Evolutionary conservation across 2,888 invertebrate genomes (phyloP).

Genomic region (Pachymerium ferrugineum): DNA sequence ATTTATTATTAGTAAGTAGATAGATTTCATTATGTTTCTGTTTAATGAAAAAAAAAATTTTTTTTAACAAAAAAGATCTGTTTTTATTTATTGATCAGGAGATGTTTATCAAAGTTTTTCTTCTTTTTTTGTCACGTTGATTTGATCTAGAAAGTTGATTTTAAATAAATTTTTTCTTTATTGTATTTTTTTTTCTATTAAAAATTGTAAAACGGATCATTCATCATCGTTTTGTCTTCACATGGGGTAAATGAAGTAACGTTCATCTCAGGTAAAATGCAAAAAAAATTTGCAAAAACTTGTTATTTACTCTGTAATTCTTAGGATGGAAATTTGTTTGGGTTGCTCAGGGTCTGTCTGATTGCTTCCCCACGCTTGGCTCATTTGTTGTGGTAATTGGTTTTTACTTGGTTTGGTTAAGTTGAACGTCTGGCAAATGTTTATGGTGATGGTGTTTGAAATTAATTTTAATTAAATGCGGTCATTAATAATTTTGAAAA

Average conservation of each 20-base stretch:
- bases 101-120: background rate
- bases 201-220: background rate
- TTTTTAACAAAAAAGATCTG: background rate
- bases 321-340: background rate
- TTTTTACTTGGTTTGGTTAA: background rate
- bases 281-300: no score
- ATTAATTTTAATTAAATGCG: no score
- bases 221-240: no score
- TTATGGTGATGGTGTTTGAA: background rate
- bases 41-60: no score
- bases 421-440: background rate
- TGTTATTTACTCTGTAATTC: no score
- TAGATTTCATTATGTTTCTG: background rate
- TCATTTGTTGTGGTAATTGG: background rate
- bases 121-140: background rate
- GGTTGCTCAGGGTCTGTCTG: background rate
- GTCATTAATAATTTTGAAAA: background rate
- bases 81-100: constrained; percentile 19
- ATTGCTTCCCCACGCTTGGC: background rate
- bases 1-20: background rate
- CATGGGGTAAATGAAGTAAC: no score
- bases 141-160: background rate
- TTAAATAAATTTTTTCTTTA: constrained; percentile 24
- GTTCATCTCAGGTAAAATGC: no score
- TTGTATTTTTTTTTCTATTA: background rate